Base-by-base conservation (phyloP, 2,113 vertebrate species). In the Chitala chitala region DNA sequence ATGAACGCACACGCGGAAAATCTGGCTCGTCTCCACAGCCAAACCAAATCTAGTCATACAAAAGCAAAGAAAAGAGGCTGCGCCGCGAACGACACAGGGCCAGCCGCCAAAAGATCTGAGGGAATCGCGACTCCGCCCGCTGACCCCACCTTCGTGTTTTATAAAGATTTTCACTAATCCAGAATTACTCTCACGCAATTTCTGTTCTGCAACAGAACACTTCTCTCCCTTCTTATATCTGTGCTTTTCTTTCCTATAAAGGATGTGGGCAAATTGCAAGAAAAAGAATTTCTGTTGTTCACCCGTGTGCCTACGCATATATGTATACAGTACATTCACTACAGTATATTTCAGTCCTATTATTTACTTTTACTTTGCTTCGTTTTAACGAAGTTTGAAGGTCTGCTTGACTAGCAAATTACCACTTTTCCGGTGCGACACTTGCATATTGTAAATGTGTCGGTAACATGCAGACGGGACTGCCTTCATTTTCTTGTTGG, bases 21-120 rank as follows among this genome's bases (percentile, higher is more conserved):
- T 84, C 92, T 95, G 94, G 94, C 94, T 84, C 82, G 75, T 82
- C 86, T 95, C 94, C 95, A 95, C 85, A 86, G 91, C 91, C 92
- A 89, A 88, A 88, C 94, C 95, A 94, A 94, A 95, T 96, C 94
- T 96, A 95, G 94, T 94, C 94, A 92, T 93, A 96, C 94, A 96
- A 96, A 97, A 94, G 90, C 89, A 82, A 80, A 82, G 84, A 84
- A 85, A 40, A 56, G n/a, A 9, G 38, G 74, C 71, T 20, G 61
- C 33, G 58, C 73, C 31, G 72, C 78, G 87, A 92, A 93, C 92
- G 93, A 96, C 95, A 96, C n/a, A n/a, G 94, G 90, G 77, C 88
- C 92, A 86, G 93, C 94, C 94, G 92, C 91, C 89, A 79, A 82
- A 84, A 95, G 93, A 95, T 96, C 92, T 96, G 95, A 98, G 91